Evolutionary conservation across 2,797 vertebrate genomes (phyloP), one percentile per base, ranked within the genome.

Genomic region (Pagetopsis macropterus): DNA sequence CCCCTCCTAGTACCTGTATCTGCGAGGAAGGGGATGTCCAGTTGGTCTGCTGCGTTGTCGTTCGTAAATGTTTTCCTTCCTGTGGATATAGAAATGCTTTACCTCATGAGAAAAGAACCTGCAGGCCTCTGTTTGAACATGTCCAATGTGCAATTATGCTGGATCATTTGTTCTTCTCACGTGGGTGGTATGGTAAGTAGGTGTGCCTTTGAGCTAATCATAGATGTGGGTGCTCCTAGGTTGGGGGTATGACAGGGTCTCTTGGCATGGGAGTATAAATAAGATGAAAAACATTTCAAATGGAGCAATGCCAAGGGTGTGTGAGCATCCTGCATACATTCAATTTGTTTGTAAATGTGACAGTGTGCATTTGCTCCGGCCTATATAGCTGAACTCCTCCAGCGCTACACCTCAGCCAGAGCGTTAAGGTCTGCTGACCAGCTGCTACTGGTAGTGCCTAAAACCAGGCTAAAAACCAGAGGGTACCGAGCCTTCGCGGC

Each of bases 161-260:
- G 81, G 79, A 85, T 89, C 84, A 89, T 87, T 90, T 88, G 78
- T 88, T 87, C 83, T 74, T 58, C 81, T 91, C 85, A 84, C 67
- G 84, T 93, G 91, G 91, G 91, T 90, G 90, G 87, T 76, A 86
- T 90, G 90, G 87, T 76, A 86, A 85, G 85, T 77, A 88, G 90
- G 89, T 85, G 89, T 87, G 91, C 80, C 65, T 11, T 66, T 70
- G 51, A 70, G 82, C 87, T 92, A 89, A 91, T 92, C 91, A 89
- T 87, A 90, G 89, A 89, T 84, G 67, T 86, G 70, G 82, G 81
- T 83, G 77, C 69, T 84, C 79, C 37, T 65, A 66, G 59, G 76
- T 76, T 76, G 75, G 76, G 87, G 82, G 75, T 74, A 88, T 76
- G 82, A 68, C 67, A 67, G 87, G 87, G 91, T 91, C 83, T 81